Conservation (phyloP, 2,113 vertebrate species). For the Hippocampus mohnikei region DNA sequence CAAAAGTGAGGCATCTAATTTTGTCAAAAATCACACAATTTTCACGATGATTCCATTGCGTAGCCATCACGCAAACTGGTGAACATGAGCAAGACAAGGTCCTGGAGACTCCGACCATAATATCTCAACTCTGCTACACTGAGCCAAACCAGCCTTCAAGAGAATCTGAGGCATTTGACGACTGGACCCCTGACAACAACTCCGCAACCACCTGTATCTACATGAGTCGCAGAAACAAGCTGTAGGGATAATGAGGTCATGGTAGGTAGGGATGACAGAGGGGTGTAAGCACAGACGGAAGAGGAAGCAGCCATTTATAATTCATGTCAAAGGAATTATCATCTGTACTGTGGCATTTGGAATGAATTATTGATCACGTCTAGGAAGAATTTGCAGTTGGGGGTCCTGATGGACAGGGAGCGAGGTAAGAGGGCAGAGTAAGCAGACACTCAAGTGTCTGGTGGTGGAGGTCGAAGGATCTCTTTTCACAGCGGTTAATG, state of each 20-base stretch:
- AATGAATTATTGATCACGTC: slow-evolving; percentile 77
- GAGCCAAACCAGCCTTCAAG: not conserved
- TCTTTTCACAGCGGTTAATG: slow-evolving; percentile 13
- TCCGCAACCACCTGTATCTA: slow-evolving; percentile 70
- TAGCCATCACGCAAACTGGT: not conserved
- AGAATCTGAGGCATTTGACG: not conserved
- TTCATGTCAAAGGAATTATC: slow-evolving; percentile 76
- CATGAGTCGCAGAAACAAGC: slow-evolving; percentile 44
- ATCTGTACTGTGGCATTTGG: slow-evolving; percentile 70
- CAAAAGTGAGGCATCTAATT: no score
- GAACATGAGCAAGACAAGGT: not conserved
- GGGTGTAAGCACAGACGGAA: slow-evolving; percentile 53
- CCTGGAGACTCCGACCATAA: not conserved
- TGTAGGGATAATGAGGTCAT: slow-evolving; percentile 62
- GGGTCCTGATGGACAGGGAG: slow-evolving; percentile 54
- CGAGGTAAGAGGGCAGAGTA: slow-evolving; percentile 35
- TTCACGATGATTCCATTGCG: not conserved
- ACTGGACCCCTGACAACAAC: slow-evolving; percentile 34
- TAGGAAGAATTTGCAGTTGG: slow-evolving; percentile 60
- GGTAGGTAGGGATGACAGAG: slow-evolving; percentile 34
- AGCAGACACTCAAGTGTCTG: slow-evolving; percentile 26
- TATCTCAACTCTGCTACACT: not conserved
- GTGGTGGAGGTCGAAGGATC: slow-evolving; percentile 1
- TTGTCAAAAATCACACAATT: no score
- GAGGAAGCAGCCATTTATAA: slow-evolving; percentile 72